These are phyloP conservation scores for Plagodis pulveraria DNA, from an alignment of 2,888 invertebrate genomes.

Conservation along the genomic window DNA sequence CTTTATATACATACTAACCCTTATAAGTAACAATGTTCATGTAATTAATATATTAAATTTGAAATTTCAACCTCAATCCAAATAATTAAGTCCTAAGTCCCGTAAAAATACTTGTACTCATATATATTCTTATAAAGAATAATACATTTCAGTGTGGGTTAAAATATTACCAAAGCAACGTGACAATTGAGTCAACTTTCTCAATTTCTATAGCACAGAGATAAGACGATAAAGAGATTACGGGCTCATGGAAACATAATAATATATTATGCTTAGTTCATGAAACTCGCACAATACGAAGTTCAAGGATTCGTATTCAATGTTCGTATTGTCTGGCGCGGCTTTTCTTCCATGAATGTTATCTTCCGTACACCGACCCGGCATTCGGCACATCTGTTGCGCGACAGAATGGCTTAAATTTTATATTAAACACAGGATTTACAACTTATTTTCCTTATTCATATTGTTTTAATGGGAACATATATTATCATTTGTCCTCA, in stretches of 20 bases:
- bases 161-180: no score
- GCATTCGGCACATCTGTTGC: slow-evolving; percentile 50
- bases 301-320: slow-evolving; percentile 25
- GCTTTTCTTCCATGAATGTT: slow-evolving; percentile 54
- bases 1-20: no score
- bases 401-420: slow-evolving; percentile 29
- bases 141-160: no score
- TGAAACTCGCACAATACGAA: slow-evolving; percentile 15
- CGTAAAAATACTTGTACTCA: no score
- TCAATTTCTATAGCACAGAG: slow-evolving; percentile 2
- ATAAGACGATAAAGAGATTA: slow-evolving; percentile 24
- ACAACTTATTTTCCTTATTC: slow-evolving; percentile 6
- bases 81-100: no score
- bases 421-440: slow-evolving; percentile 23
- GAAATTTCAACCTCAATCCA: no score
- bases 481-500: no score
- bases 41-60: no score
- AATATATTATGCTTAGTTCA: background rate
- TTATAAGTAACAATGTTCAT: no score
- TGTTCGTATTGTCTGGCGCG: slow-evolving; percentile 37
- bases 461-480: background rate
- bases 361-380: slow-evolving; percentile 48
- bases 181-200: no score
- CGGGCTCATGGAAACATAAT: slow-evolving; percentile 8
- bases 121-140: no score